A percentile compares a stretch with the other conserved stretches of the same genome.
Evolutionary conservation across 1,140 invertebrate genomes (phyloP).

Genomic region (Drosophila bocqueti): DNA sequence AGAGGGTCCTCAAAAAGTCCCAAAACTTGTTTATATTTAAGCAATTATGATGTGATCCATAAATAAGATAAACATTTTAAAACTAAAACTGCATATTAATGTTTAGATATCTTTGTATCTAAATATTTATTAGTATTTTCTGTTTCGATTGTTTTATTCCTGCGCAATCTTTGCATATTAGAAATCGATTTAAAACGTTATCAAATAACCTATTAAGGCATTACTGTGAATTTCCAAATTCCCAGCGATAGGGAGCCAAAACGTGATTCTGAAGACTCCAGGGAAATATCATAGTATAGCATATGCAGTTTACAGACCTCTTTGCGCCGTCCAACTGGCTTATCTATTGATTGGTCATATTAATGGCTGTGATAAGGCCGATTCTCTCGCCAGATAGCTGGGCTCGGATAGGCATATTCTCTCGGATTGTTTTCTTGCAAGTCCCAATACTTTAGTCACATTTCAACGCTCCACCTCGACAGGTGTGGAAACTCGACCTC

Average conservation of each 20-base stretch:
- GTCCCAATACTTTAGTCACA: not conserved
- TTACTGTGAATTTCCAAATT: not conserved
- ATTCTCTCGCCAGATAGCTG: slow-evolving; percentile 1
- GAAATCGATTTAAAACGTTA: too few relatives aligned
- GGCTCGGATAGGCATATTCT: not conserved
- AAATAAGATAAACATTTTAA: not conserved
- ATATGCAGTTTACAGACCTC: not conserved
- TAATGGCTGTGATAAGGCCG: not conserved
- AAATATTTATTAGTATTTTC: not conserved
- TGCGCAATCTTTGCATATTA: not conserved
- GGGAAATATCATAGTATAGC: not conserved
- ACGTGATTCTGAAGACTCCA: not conserved
- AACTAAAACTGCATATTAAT: not conserved
- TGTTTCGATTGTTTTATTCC: not conserved
- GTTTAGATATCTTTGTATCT: not conserved
- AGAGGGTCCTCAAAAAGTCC: not conserved
- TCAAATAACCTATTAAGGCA: not conserved
- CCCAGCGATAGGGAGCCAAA: not conserved
- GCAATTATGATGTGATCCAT: slow-evolving; percentile 12
- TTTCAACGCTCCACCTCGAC: not conserved
- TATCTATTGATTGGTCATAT: slow-evolving; percentile 2
- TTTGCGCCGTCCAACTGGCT: not conserved
- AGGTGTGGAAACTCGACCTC: not conserved
- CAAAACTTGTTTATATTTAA: not conserved
- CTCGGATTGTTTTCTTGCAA: slow-evolving; percentile 1